Evolutionary conservation across 2,888 invertebrate genomes (phyloP).

Genomic region (Dolomedes plantarius): DNA sequence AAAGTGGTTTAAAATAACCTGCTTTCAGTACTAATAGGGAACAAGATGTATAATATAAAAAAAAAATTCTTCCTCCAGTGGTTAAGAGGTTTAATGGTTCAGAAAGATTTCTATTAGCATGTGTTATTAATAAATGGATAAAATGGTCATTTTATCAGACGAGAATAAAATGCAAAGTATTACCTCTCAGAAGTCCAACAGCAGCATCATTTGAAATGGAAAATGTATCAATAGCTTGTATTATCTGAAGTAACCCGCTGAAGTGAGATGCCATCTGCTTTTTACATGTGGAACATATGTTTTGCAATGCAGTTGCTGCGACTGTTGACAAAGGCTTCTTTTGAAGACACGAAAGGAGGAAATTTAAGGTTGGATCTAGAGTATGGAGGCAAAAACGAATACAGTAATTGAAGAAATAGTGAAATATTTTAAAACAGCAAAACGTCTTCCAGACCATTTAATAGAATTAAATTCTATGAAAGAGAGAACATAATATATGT

Average conservation of each 20-base stretch:
- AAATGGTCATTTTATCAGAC: no score
- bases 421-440: constrained; percentile 6
- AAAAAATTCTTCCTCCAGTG: no score
- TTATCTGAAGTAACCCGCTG: constrained; percentile 84
- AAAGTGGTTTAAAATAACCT: no score
- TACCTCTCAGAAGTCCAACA: constrained; percentile 85
- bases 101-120: no score
- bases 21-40: no score
- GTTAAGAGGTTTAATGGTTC: no score
- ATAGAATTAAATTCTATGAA: constrained; percentile 3
- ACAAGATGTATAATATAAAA: no score
- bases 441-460: neutral
- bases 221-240: constrained; percentile 84
- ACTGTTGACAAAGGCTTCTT: constrained; percentile 85
- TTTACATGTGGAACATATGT: constrained; percentile 89
- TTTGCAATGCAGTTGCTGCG: constrained; percentile 89
- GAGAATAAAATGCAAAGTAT: no score
- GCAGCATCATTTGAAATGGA: constrained; percentile 85
- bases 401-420: neutral
- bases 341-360: constrained; percentile 84
- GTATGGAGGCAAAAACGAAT: constrained; percentile 1
- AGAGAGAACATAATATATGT: neutral
- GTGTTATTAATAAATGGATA: no score
- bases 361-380: constrained; percentile 87
- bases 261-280: constrained; percentile 86